Evolutionary conservation across 2,888 invertebrate genomes (phyloP), one percentile per base, ranked within the genome.

Genomic region (Sturmia bella): DNA sequence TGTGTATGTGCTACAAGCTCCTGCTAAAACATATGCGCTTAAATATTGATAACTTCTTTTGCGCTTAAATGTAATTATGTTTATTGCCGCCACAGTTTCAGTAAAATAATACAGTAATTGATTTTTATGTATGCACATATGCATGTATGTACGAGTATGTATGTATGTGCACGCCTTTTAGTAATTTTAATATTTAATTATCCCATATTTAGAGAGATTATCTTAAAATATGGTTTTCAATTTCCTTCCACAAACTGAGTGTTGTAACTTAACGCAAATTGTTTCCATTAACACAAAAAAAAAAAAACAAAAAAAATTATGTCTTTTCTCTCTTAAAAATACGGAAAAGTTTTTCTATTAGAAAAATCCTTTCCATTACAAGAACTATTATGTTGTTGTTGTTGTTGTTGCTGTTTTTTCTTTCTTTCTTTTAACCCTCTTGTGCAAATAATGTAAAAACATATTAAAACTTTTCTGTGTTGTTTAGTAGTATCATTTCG

Each of bases 131-230:
- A n/a, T n/a, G n/a, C n/a, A n/a, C n/a, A n/a, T n/a, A n/a, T n/a
- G n/a, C n/a, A n/a, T n/a, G n/a, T n/a, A n/a, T n/a, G n/a, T n/a
- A n/a, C n/a, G n/a, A n/a, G n/a, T n/a, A n/a, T n/a, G n/a, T n/a
- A n/a, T n/a, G n/a, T n/a, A n/a, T n/a, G n/a, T n/a, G n/a, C n/a
- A n/a, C 11, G 19, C 19, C 9, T 48, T 4, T 50, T 19, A 50
- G 43, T 63, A 45, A 24, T 19, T 17, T 19, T 54, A 13, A 17
- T 52, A 54, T 64, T 70, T 70, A 70, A 70, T 77, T 77, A 57
- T 54, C 11, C 45, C 56, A 19, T 37, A 56, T 45, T 56, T 13
- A 50, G 24, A 27, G 39, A 63, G 63, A 70, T 77, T 70, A 56
- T 43, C 52, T 63, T 39, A 27, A 48, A 32, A 32, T 7, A 32